Base-by-base conservation (phyloP, 2,113 vertebrate species). In the Dipodomys merriami region DNA sequence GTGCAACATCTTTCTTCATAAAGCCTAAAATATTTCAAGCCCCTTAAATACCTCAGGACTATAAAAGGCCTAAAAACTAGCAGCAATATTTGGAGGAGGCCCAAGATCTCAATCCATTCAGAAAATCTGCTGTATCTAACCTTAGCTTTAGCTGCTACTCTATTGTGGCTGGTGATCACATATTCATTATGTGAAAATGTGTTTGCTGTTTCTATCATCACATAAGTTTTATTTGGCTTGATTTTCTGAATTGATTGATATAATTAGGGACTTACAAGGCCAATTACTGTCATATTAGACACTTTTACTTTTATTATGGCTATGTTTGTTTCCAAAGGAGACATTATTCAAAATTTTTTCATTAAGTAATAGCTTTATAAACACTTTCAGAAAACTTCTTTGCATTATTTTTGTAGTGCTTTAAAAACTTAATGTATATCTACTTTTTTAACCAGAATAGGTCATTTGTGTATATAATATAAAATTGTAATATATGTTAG, bases 171-270 rank as follows among this genome's bases (percentile, higher is more conserved):
- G 11, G n/a, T 53, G 19, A 57, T 78, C 60, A 71, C 7, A 33
- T 29, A 68, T 33, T 57, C 23, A 86, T 83, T 71, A 74, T 20
- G 39, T 83, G 19, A 65, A 64, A 85, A 69, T 81, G 1, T 8
- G 22, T 84, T 93, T 88, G 29, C 20, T 76, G 10, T 81, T 91
- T 78, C 69, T 86, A 9, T 62, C 20, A 82, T n/a, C 29, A 29
- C 12, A 78, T 74, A 9, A 29, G 29, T 44, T 91, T 88, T 85
- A 46, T 25, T 88, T 69, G 30, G 60, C 33, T 86, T 86, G 7
- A 49, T 88, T 81, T 95, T 82, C 76, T 92, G 19, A 85, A 90
- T 78, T 78, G 33, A 85, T 35, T 89, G 12, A 79, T 33, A 44
- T 23, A 89, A 89, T 35, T 88, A 19, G 23, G 19, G 30, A 6